These are phyloP conservation scores for Calosoma granatense DNA, from an alignment of 1,140 invertebrate genomes.

Conservation along the genomic window DNA sequence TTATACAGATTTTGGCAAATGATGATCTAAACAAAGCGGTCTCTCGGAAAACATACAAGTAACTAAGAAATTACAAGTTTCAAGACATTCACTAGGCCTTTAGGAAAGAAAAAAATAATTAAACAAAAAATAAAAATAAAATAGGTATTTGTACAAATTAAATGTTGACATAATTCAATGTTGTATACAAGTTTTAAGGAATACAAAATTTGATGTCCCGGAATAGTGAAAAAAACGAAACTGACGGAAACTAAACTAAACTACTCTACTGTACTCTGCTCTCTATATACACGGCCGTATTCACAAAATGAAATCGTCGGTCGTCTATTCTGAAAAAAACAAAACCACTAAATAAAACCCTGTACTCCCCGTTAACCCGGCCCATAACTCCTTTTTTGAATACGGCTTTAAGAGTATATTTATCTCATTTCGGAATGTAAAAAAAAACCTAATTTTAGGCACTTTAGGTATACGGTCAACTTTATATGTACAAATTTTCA, in stretches of 20 bases:
- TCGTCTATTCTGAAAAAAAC: neutral
- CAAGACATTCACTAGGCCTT: constrained; percentile 12
- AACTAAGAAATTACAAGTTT: neutral
- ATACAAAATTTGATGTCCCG: neutral
- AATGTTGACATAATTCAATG: constrained; percentile 24
- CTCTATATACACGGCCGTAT: neutral
- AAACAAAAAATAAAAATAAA: constrained; percentile 7
- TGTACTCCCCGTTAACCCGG: neutral
- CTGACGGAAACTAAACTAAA: too few species aligned
- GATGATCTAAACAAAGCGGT: neutral
- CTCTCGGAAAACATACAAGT: neutral
- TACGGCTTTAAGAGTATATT: constrained; percentile 6
- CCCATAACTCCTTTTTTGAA: constrained; percentile 2
- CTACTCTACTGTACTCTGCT: too few species aligned
- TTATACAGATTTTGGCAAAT: neutral
- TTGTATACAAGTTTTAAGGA: constrained; percentile 5
- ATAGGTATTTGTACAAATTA: constrained; percentile 25
- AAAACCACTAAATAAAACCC: neutral
- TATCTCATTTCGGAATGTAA: constrained; percentile 14
- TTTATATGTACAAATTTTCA: constrained; percentile 27
- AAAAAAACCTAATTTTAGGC: constrained; percentile 19
- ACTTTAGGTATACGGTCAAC: constrained; percentile 32
- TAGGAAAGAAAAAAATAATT: constrained; percentile 14
- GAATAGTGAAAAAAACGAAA: too few species aligned
- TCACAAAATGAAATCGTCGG: neutral